Evolutionary conservation across 2,888 invertebrate species (phyloP), one percentile per base, ranked within the genome.

Genomic region (Catocala nupta): DNA sequence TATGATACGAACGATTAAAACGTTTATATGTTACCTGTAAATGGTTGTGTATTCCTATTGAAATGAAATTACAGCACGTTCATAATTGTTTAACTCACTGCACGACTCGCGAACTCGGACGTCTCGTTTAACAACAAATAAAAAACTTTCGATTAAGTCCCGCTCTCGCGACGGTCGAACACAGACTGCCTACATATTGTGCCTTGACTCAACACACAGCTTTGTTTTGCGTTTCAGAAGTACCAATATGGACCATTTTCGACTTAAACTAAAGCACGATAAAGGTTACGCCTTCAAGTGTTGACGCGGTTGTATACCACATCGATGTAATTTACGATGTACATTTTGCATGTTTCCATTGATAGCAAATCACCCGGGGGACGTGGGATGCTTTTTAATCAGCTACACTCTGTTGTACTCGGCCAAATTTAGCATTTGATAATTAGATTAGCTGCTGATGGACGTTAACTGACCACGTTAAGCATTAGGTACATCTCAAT

Each of bases 151-250:
- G 58, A 69, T 59, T 62, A 73, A 72, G 84, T 81, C 75, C 74
- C 78, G 68, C 75, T 73, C 68, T 69, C 67, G 53, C 80, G 75
- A 75, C 84, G 85, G 81, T 68, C 81, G 81, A 71, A 73, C 80
- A 77, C 84, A 77, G 80, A 89, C 89, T 88, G 87, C 73, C 75
- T 75, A 71, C 72, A 74, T 70, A 77, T 77, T 76, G 73, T 72
- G 71, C 63, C 70, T 74, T 73, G 76, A 70, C 73, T 78, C 70
- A 70, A 71, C 69, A 70, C 69, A 70, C 75, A 65, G 71, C 64
- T 74, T 77, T 71, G 73, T 79, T 75, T 72, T 80, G 75, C 77
- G 69, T 59, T 72, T 73, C 58, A 71, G 66, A 78, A 68, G 59
- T 59, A 55, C 54, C 56, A 69, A 59, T 66, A 68, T 74, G 71